Conservation (phyloP, 2,797 vertebrate species). For the Acipenser ruthenus region DNA sequence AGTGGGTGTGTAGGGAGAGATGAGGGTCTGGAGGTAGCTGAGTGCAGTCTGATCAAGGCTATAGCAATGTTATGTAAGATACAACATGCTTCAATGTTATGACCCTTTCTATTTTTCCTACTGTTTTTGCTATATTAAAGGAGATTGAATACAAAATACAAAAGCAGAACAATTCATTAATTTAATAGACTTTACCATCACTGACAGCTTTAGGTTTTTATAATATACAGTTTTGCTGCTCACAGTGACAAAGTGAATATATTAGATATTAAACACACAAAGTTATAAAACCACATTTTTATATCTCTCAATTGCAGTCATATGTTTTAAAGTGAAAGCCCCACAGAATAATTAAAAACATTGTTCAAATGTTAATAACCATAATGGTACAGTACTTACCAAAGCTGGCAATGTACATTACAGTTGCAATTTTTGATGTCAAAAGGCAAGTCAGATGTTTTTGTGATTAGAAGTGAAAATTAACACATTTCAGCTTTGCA, state of each 20-base stretch:
- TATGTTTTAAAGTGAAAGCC: constrained; percentile 44
- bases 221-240: too few species aligned
- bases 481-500: constrained; percentile 52
- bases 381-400: constrained; percentile 35
- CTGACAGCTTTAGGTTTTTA: too few species aligned
- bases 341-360: constrained; percentile 52
- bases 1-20: too few species aligned
- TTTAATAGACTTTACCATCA: too few species aligned
- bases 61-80: too few species aligned
- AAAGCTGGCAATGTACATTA: constrained; percentile 15
- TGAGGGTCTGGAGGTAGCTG: too few species aligned
- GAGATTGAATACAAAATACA: too few species aligned
- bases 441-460: constrained; percentile 20
- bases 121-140: too few species aligned
- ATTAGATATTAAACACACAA: constrained; percentile 53
- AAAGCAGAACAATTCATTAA: too few species aligned
- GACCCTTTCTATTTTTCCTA: too few species aligned
- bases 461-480: constrained; percentile 16
- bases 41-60: too few species aligned
- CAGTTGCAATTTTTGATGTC: not conserved
- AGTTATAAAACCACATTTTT: constrained; percentile 54
- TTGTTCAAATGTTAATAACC: constrained; percentile 56
- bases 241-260: not conserved
- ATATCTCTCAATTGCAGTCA: constrained; percentile 35
- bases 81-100: too few species aligned